Conservation (phyloP, 2,113 vertebrate species). For the Prochilodus magdalenae region DNA sequence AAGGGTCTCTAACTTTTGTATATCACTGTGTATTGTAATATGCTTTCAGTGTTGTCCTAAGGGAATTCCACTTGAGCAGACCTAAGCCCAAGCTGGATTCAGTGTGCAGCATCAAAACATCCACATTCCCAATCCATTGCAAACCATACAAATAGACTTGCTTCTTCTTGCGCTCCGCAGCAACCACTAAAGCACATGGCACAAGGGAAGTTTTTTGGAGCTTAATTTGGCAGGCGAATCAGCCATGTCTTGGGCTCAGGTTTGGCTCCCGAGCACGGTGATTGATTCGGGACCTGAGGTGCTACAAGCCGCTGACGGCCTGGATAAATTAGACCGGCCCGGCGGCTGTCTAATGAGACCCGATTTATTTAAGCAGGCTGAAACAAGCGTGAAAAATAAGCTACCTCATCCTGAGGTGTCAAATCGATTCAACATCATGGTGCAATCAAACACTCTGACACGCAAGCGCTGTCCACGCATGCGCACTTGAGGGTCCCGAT, state of each 20-base stretch:
- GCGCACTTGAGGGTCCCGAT: slow-evolving; percentile 38
- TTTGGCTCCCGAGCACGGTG: slow-evolving; percentile 71
- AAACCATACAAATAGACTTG: background rate
- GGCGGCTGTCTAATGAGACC: slow-evolving; percentile 93
- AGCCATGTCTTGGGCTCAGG: slow-evolving; percentile 79
- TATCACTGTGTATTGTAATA: too few species aligned
- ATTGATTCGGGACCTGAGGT: slow-evolving; percentile 98
- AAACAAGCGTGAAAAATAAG: slow-evolving; percentile 91
- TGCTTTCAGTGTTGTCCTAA: too few species aligned
- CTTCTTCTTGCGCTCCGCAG: background rate
- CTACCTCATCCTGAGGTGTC: slow-evolving; percentile 92
- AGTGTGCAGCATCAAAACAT: background rate
- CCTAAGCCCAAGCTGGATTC: background rate
- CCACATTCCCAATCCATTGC: too few species aligned
- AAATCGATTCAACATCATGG: slow-evolving; percentile 93
- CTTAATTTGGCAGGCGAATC: slow-evolving; percentile 96
- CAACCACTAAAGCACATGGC: background rate
- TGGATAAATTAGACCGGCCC: slow-evolving; percentile 95
- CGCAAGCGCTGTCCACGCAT: slow-evolving; percentile 48
- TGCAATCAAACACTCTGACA: slow-evolving; percentile 76
- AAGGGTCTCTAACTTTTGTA: too few species aligned
- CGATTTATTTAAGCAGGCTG: slow-evolving; percentile 92
- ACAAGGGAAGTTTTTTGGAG: slow-evolving; percentile 62
- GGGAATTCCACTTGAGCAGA: background rate
- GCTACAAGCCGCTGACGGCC: slow-evolving; percentile 94